A percentile compares a stretch with the other conserved stretches of the same genome.
These are phyloP conservation scores for Eupithecia centaureata DNA, from an alignment of 2,888 invertebrate species.

Conservation along the genomic window DNA sequence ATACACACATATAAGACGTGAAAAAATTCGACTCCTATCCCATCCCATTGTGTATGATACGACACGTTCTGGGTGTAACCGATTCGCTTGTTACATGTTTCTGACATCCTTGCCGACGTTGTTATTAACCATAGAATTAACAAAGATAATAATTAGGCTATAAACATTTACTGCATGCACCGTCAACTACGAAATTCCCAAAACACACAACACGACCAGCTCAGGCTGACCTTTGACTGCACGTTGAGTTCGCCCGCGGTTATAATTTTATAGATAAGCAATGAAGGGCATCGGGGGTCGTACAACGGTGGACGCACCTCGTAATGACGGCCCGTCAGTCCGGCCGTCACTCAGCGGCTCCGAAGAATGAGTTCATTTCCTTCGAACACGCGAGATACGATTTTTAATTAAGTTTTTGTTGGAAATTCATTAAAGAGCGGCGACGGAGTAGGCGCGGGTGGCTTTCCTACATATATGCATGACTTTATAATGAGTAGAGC, in stretches of 20 bases:
- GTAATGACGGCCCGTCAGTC: slow-evolving; percentile 79
- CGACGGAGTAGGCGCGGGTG: slow-evolving; percentile 63
- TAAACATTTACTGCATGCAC: slow-evolving; percentile 71
- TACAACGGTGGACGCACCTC: slow-evolving; percentile 59
- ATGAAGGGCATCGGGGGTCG: slow-evolving; percentile 60
- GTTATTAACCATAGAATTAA: slow-evolving; percentile 59
- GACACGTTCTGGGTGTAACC: slow-evolving; percentile 26
- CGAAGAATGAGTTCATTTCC: slow-evolving; percentile 84
- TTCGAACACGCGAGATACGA: slow-evolving; percentile 81
- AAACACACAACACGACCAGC: slow-evolving; percentile 68
- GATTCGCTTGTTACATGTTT: slow-evolving; percentile 28
- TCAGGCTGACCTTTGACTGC: slow-evolving; percentile 62
- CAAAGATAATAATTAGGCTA: slow-evolving; percentile 73
- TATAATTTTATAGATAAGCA: slow-evolving; percentile 55
- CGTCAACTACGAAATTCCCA: slow-evolving; percentile 73
- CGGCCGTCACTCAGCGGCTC: slow-evolving; percentile 77
- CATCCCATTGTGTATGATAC: background rate
- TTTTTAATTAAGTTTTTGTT: slow-evolving; percentile 85
- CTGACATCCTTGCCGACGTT: slow-evolving; percentile 50
- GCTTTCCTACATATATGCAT: slow-evolving; percentile 71
- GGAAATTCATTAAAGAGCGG: slow-evolving; percentile 80
- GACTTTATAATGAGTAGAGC: slow-evolving; percentile 67
- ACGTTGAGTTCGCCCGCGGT: slow-evolving; percentile 57
- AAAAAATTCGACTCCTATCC: slow-evolving; percentile 52
- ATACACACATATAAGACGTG: slow-evolving; percentile 48